Base-by-base conservation (phyloP, 92 coral and sea anemone species). In the Galaxea fascicularis region DNA sequence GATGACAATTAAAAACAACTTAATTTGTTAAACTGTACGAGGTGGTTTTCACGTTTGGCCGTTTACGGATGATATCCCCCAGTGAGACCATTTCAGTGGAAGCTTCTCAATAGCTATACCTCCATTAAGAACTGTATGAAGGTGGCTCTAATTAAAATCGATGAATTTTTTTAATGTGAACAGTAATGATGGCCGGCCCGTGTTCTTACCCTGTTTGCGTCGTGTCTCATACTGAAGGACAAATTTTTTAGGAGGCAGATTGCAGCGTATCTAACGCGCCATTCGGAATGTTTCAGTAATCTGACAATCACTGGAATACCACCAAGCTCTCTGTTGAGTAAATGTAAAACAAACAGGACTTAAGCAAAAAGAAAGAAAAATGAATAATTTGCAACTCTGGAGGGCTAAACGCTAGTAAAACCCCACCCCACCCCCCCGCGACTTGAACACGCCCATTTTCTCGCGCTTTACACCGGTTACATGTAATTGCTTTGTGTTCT, bases 231-330 rank as follows among this genome's bases (percentile, higher is more conserved):
- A 30, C 98, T 93, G 89, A 88, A 97, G 0, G 99, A 97, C 51
- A 97, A 80, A 63, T 97, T 97, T 64, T 98, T 89, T 59, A 97
- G 76, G 13, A 95, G 92, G 82, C 95, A 93, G 27, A 97, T 93
- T 11, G 99, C 98, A 7, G 95, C 98, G 41, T 90, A 89, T 44
- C 98, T 91, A 4, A 97, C 91, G 15, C 91, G 89, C 78, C 92
- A 95, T 65, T 93, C 86, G 21, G 90, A 81, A 65, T 94, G 95
- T 16, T 84, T 88, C 87, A 97, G 47, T 65, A 96, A 65, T 17
- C 93, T 74, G 1, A 97, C 92, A 41, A 95, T 89, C 13, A 93
- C 91, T 15, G 91, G 95, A 66, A 97, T 95, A 0, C 99, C 99
- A 67, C 94, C 93, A 22, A 97, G 87, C 59, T 89, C 90, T 79